Evolutionary conservation across 1,140 invertebrate genomes (phyloP).

Genomic region (Apis cerana): DNA sequence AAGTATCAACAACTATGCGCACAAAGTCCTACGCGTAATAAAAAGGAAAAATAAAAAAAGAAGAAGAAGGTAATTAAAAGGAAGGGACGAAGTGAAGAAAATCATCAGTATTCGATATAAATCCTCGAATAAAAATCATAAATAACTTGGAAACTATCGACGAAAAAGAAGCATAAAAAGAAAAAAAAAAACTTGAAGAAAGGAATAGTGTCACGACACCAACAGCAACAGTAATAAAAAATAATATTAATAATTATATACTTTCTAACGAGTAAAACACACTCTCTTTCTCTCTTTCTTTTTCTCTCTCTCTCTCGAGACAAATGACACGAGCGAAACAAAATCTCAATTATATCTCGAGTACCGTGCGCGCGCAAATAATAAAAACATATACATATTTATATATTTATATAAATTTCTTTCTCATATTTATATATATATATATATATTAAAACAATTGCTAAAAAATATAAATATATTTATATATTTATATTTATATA

Average conservation of each 20-base stretch:
- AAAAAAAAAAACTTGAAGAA: background rate
- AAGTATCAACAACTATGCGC: slow-evolving; percentile 28
- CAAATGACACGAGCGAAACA: slow-evolving; percentile 30
- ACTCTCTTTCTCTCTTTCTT: background rate
- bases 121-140: slow-evolving; percentile 12
- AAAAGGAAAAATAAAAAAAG: background rate
- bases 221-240: slow-evolving; percentile 38
- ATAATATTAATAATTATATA: slow-evolving; percentile 31
- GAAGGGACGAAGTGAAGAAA: background rate
- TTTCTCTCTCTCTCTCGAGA: slow-evolving; percentile 9
- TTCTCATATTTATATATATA: slow-evolving; percentile 57
- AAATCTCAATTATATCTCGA: slow-evolving; percentile 24
- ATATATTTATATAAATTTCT: slow-evolving; percentile 55
- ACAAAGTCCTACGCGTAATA: background rate
- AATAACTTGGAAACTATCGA: slow-evolving; percentile 25
- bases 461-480: slow-evolving; percentile 76
- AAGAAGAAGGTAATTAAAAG: background rate
- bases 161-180: slow-evolving; percentile 19
- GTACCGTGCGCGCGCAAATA: slow-evolving; percentile 36
- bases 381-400: slow-evolving; percentile 55
- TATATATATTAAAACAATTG: slow-evolving; percentile 72
- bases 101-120: slow-evolving; percentile 6
- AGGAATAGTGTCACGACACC: slow-evolving; percentile 20
- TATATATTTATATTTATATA: slow-evolving; percentile 57
- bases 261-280: slow-evolving; percentile 37